Base-by-base conservation (phyloP, 2,888 invertebrate species). In the Entomobrya multifasciata region DNA sequence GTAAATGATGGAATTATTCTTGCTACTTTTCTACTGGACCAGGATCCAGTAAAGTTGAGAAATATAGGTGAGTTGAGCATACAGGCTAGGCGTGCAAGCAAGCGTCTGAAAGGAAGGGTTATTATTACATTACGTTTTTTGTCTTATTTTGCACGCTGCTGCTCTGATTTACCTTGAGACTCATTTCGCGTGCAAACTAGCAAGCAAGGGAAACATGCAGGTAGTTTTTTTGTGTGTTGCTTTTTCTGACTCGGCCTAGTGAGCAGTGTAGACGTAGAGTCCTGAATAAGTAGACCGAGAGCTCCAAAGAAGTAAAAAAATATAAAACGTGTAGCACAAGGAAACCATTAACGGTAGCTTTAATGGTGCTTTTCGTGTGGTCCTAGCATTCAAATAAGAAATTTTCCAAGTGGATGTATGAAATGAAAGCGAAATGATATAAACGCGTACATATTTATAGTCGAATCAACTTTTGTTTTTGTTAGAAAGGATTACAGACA, bases 121-220 rank as follows among this genome's bases (percentile, higher is more conserved):
- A 76, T 74, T 76, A 81, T 76, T 52, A 65, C 47, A 76, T 81
- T 81, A 81, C 67, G 36, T 36, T 80, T 25, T 27, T 36, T 67
- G 55, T 70, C 67, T 47, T 70, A 70, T 25, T 67, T 65, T 47
- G 67, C 67, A 44, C 65, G 47, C 70, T 47, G 44, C 60, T 60
- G 82, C 65, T 76, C 41, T 74, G 82, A 82, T 82, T 82, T 82
- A 82, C 82, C 74, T 76, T 47, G 49, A 82, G 82, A 67, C 72
- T 72, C 44, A 82, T 76, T 82, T 82, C 49, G 82, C 82, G 74
- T 82, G 82, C 49, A 65, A 72, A 25, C 74, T 76, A 49, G 62
- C 30, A 36, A 82, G 52, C 70, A 67, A 70, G 44, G 44, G 20
- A 67, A 49, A 36, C 36, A 36, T 36, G 70, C 70, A 70, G 44